These are phyloP conservation scores for Entomobrya proxima DNA, from an alignment of 2,888 invertebrate genomes.

Conservation along the genomic window DNA sequence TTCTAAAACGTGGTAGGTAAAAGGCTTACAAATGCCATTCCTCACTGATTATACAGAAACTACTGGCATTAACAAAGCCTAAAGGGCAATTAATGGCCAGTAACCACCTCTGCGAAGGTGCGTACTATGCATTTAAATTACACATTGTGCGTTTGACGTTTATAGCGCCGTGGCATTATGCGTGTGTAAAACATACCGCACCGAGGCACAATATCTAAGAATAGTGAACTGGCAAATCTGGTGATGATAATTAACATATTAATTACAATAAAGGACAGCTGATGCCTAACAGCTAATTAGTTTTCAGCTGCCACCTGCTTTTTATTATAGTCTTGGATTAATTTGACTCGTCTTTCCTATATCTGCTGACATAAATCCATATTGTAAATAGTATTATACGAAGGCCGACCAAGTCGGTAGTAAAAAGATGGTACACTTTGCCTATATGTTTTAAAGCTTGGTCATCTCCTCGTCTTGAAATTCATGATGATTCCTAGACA, in stretches of 20 bases:
- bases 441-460: neutral
- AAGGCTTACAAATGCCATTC: neutral
- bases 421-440: neutral
- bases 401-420: neutral
- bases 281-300: constrained; percentile 61
- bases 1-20: neutral
- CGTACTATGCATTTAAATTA: neutral
- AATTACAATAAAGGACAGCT: constrained; percentile 62
- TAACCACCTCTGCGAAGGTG: constrained; percentile 13
- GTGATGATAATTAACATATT: constrained; percentile 64
- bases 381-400: too few relatives aligned
- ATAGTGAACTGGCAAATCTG: neutral
- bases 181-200: neutral
- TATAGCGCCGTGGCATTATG: neutral
- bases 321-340: constrained; percentile 44
- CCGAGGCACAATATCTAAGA: constrained; percentile 4
- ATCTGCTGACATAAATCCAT: neutral
- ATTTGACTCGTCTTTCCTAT: constrained; percentile 15
- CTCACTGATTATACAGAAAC: neutral
- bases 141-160: neutral
- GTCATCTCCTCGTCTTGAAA: neutral
- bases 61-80: constrained; percentile 23
- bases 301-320: constrained; percentile 55
- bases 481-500: neutral
- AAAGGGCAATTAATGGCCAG: neutral